A percentile compares a stretch with the other conserved stretches of the same genome.
phyloP scores from a whole-genome alignment of 2,888 invertebrate genomes.

The Seira ritae region DNA sequence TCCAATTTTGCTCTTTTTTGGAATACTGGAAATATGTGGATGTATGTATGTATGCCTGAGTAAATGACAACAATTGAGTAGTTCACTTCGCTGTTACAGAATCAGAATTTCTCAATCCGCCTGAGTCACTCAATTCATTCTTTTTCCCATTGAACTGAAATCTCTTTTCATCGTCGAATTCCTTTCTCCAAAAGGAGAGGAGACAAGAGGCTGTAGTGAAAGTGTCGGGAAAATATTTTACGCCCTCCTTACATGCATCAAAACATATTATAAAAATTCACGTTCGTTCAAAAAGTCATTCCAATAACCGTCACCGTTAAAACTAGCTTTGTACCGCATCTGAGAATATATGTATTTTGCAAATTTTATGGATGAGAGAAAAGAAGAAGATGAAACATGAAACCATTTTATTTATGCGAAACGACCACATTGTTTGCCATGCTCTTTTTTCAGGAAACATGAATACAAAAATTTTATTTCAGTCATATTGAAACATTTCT shows the following conservation, averaged over 20 bases:
- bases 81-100: conserved; percentile 34
- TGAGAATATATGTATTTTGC: conserved; percentile 20
- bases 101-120: too few relatives aligned
- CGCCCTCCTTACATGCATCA: not conserved
- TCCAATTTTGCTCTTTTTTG: not conserved
- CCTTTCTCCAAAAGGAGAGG: not conserved
- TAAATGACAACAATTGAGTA: conserved; percentile 53
- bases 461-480: not conserved
- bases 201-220: too few relatives aligned
- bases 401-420: conserved; percentile 25
- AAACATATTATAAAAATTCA: too few relatives aligned
- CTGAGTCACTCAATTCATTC: conserved; percentile 27
- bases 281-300: too few relatives aligned
- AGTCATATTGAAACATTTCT: too few relatives aligned
- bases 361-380: too few relatives aligned
- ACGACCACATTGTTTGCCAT: conserved; percentile 45
- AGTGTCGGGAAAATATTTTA: not conserved
- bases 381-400: too few relatives aligned
- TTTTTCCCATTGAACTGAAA: too few relatives aligned
- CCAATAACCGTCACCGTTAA: too few relatives aligned
- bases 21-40: not conserved
- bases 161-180: not conserved
- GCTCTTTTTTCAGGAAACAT: conserved; percentile 1
- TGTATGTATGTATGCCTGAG: not conserved
- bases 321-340: not conserved